Percentiles rank a stretch among this genome's conserved stretches.
phyloP scores from a whole-genome alignment of 2,888 invertebrate species.

The Drosophila borborema region DNA sequence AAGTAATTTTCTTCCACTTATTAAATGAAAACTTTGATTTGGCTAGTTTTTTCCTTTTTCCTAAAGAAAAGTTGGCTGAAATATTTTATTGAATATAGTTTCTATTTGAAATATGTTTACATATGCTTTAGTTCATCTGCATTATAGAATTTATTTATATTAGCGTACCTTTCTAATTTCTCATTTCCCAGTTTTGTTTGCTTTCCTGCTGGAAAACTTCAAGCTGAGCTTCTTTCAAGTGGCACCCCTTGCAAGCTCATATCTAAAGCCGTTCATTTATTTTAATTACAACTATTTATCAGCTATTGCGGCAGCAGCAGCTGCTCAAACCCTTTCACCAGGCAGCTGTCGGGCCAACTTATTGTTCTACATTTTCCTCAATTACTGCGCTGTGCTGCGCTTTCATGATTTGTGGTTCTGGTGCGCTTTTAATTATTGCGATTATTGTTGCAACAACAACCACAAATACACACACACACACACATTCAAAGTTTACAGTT shows the following conservation, averaged over 20 bases:
- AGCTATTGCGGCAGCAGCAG: slow-evolving; percentile 40
- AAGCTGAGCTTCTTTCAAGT: slow-evolving; percentile 7
- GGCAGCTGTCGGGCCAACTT: slow-evolving; percentile 49
- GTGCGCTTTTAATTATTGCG: slow-evolving; percentile 73
- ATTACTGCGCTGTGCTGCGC: slow-evolving; percentile 41
- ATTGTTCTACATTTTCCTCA: slow-evolving; percentile 67
- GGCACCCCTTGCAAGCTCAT: slow-evolving; percentile 12
- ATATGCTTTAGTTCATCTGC: background rate
- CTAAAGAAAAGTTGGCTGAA: background rate
- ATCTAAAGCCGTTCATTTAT: slow-evolving; percentile 49
- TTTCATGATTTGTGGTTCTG: slow-evolving; percentile 64
- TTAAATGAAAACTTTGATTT: background rate
- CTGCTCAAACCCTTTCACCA: slow-evolving; percentile 62
- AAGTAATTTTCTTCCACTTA: background rate
- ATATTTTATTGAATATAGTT: background rate
- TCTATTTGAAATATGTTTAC: background rate
- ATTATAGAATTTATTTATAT: background rate
- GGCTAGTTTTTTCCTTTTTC: background rate
- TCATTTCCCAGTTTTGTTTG: background rate
- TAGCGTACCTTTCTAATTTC: background rate
- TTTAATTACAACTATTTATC: slow-evolving; percentile 59
- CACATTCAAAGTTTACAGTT: slow-evolving; percentile 62
- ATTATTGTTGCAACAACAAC: slow-evolving; percentile 66
- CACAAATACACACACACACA: background rate
- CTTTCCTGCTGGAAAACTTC: background rate